phyloP scores from a whole-genome alignment of 2,797 vertebrate species.

The Danio kyathit region DNA sequence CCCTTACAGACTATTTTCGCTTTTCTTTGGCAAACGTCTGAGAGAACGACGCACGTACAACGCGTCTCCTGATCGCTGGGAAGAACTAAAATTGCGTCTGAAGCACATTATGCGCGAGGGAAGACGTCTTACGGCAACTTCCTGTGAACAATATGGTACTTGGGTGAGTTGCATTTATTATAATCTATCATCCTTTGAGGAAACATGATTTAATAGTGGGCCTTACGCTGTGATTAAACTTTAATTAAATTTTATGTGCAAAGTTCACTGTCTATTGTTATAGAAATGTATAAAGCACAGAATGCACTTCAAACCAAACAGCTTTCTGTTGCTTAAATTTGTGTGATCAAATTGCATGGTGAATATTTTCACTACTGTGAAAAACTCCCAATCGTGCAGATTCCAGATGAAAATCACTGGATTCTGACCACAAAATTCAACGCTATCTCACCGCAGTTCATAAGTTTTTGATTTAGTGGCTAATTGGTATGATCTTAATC shows the following conservation, averaged over 20 bases:
- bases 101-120: conserved; percentile 61
- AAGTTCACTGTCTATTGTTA: background rate
- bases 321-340: background rate
- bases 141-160: conserved; percentile 35
- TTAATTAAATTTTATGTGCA: background rate
- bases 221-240: background rate
- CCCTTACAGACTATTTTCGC: conserved; percentile 73
- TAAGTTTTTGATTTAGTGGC: no score
- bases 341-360: background rate
- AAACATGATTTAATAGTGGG: background rate
- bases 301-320: background rate
- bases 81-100: conserved; percentile 53
- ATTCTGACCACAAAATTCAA: background rate
- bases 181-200: background rate
- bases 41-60: conserved; percentile 73
- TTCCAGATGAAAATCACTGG: background rate
- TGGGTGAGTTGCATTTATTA: background rate
- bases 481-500: no score
- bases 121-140: conserved; percentile 66
- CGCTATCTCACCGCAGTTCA: no score
- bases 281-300: background rate
- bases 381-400: background rate
- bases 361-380: background rate
- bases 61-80: conserved; percentile 49
- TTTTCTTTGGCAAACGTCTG: conserved; percentile 85